Percentiles rank a stretch among this genome's conserved stretches.
phyloP scores from a whole-genome alignment of 2,113 vertebrate genomes.

The Channa maculata region DNA sequence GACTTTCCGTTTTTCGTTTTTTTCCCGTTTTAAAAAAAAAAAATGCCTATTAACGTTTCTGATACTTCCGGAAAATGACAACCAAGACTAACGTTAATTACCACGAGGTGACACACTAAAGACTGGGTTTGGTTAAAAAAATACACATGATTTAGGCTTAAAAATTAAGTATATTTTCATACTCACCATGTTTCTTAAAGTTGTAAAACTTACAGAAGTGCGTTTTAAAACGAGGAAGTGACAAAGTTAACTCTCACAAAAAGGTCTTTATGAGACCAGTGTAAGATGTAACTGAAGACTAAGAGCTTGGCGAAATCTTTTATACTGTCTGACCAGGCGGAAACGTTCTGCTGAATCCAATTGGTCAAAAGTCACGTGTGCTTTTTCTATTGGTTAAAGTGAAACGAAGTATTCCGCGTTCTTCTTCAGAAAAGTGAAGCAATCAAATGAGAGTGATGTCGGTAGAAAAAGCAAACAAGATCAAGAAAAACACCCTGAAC shows the following conservation, averaged over 20 bases:
- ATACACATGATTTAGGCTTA: fast-evolving
- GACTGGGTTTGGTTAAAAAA: fast-evolving
- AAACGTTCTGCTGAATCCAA: background rate
- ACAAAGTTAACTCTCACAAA: slow-evolving; percentile 52
- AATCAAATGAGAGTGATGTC: background rate
- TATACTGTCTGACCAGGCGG: slow-evolving; percentile 43
- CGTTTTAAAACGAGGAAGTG: background rate
- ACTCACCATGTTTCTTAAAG: slow-evolving; percentile 60
- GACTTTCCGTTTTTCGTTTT: too few relatives aligned
- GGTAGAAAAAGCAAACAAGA: too few relatives aligned
- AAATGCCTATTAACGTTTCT: too few relatives aligned
- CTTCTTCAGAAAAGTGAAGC: background rate
- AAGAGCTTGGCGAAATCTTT: slow-evolving; percentile 11
- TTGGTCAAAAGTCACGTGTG: slow-evolving; percentile 6
- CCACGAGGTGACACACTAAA: background rate
- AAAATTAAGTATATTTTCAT: fast-evolving
- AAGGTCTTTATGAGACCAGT: slow-evolving; percentile 65
- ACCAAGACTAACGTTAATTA: too few relatives aligned
- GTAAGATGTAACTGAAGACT: slow-evolving; percentile 59
- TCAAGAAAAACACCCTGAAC: too few relatives aligned
- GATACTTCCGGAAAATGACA: background rate
- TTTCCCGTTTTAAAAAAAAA: too few relatives aligned
- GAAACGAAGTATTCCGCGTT: background rate
- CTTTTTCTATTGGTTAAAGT: slow-evolving; percentile 17
- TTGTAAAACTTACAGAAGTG: background rate